Evolutionary conservation across 1,140 invertebrate genomes (phyloP).

Genomic region (Sweltsa coloradensis): DNA sequence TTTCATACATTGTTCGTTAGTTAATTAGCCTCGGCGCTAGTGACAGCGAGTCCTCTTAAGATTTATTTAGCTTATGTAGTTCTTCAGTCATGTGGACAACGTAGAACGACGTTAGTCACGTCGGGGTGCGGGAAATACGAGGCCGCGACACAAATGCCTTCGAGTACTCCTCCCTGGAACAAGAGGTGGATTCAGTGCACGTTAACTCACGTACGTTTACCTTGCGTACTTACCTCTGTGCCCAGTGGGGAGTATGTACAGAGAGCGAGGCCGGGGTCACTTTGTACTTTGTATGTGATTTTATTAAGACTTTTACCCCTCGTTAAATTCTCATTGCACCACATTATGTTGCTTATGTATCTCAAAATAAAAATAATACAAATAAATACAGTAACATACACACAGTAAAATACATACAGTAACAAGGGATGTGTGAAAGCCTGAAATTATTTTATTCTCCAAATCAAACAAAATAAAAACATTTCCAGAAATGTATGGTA

Average conservation of each 20-base stretch:
- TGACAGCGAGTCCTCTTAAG: too few relatives aligned
- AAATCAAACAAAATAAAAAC: too few relatives aligned
- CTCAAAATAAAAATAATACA: too few relatives aligned
- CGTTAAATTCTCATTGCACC: neutral
- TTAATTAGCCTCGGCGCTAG: too few relatives aligned
- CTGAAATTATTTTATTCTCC: too few relatives aligned
- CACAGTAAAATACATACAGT: too few relatives aligned
- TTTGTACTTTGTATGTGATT: neutral
- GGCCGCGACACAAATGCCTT: conserved; percentile 10
- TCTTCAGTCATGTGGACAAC: too few relatives aligned
- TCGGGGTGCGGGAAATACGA: conserved; percentile 9
- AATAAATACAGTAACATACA: too few relatives aligned
- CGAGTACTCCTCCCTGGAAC: conserved; percentile 6
- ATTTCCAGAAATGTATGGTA: too few relatives aligned
- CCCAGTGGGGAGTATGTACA: neutral
- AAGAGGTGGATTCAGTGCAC: neutral
- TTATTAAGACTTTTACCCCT: neutral
- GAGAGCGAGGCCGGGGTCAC: neutral
- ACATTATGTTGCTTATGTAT: neutral
- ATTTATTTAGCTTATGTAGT: too few relatives aligned
- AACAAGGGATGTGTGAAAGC: too few relatives aligned
- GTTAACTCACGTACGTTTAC: neutral
- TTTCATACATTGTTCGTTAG: too few relatives aligned
- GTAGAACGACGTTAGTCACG: neutral
- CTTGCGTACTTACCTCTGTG: neutral